Evolutionary conservation across 2,888 invertebrate species (phyloP).

Genomic region (Cheilosia impressa): DNA sequence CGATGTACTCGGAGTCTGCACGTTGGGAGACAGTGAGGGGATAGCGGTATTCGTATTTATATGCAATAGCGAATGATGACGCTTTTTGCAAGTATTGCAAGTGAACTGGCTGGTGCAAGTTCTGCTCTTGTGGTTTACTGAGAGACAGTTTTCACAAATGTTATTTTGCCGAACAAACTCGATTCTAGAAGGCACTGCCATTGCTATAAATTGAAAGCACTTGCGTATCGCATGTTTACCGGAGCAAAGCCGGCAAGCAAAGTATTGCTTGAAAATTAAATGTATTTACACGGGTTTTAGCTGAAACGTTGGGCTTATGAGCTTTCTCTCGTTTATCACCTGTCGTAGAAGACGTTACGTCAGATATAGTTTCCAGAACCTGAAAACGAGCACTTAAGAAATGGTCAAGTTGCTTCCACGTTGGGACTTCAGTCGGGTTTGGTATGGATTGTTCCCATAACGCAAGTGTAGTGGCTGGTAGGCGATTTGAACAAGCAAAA

Average conservation of each 20-base stretch:
- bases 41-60: not conserved
- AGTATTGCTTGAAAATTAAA: not conserved
- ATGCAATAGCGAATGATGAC: not conserved
- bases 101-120: not conserved
- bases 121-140: not conserved
- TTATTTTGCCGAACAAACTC: not conserved
- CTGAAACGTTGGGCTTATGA: not conserved
- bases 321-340: not conserved
- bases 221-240: not conserved
- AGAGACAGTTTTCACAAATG: not conserved
- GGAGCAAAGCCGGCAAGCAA: not conserved
- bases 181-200: not conserved
- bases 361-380: constrained; percentile 14
- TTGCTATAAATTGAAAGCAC: not conserved
- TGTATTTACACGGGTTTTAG: not conserved
- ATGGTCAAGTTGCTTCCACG: constrained; percentile 10
- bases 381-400: constrained; percentile 4
- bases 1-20: not conserved
- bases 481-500: constrained; percentile 5
- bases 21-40: not conserved
- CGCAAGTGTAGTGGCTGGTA: constrained; percentile 3
- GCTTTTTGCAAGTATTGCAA: not conserved
- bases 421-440: constrained; percentile 17
- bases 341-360: not conserved
- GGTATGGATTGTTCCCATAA: constrained; percentile 17